These are phyloP conservation scores for Channa argus DNA, from an alignment of 2,113 vertebrate genomes.

Conservation along the genomic window DNA sequence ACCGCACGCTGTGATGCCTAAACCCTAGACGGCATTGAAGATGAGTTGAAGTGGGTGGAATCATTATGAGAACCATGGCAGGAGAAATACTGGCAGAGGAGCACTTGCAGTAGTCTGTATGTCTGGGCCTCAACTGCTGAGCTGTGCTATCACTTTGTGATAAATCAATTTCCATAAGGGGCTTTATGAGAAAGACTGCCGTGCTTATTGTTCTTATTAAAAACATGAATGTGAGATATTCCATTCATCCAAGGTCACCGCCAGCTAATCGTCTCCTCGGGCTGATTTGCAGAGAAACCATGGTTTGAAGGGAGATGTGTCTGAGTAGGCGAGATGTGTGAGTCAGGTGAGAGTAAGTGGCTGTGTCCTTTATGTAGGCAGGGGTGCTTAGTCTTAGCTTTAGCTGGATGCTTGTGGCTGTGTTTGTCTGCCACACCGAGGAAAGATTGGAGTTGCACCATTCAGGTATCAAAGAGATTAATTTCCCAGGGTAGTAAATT, in stretches of 20 bases:
- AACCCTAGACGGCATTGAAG: slow-evolving; percentile 48
- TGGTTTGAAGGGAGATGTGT: slow-evolving; percentile 46
- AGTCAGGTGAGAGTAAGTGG: slow-evolving; percentile 72
- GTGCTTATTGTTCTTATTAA: slow-evolving; percentile 77
- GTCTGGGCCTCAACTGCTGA: slow-evolving; percentile 46
- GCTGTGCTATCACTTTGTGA: slow-evolving; percentile 57
- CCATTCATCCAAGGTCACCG: slow-evolving; percentile 62
- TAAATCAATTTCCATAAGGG: slow-evolving; percentile 77
- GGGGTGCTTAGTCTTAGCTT: slow-evolving; percentile 70
- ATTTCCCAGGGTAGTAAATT: slow-evolving; percentile 40
- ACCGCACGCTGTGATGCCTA: slow-evolving; percentile 41
- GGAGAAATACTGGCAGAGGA: slow-evolving; percentile 61
- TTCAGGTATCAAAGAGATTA: slow-evolving; percentile 57
- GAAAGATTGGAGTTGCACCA: slow-evolving; percentile 36
- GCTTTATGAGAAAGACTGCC: slow-evolving; percentile 69
- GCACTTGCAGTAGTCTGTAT: slow-evolving; percentile 51
- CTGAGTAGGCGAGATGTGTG: slow-evolving; percentile 53
- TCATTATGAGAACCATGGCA: slow-evolving; percentile 61
- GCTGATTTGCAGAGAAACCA: slow-evolving; percentile 49
- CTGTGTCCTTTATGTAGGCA: slow-evolving; percentile 73
- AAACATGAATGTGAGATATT: slow-evolving; percentile 71
- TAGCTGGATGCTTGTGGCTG: slow-evolving; percentile 64
- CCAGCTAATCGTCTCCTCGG: slow-evolving; percentile 62
- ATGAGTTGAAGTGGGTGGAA: slow-evolving; percentile 70
- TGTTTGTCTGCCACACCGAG: slow-evolving; percentile 55